Conservation (phyloP, 2,113 vertebrate genomes). For the Gadus macrocephalus region DNA sequence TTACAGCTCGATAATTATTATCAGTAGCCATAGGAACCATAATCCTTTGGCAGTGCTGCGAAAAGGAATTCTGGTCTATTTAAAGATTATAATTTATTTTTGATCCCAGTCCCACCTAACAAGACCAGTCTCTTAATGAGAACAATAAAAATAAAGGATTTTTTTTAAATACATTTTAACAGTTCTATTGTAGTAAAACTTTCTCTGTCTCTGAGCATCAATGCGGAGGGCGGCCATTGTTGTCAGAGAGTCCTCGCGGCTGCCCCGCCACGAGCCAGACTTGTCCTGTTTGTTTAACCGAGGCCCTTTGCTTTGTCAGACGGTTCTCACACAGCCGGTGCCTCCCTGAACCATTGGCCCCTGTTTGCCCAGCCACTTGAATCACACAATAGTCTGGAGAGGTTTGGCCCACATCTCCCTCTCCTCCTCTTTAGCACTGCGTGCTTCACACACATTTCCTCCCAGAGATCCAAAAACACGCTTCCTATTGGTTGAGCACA, state of each 20-base stretch:
- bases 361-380: slow-evolving; percentile 57
- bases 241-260: background rate
- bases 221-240: background rate
- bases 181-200: background rate
- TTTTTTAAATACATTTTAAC: too few relatives aligned
- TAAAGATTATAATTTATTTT: slow-evolving; percentile 54
- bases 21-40: slow-evolving; percentile 47
- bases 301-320: slow-evolving; percentile 35
- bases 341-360: slow-evolving; percentile 36
- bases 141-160: too few relatives aligned
- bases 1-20: slow-evolving; percentile 57
- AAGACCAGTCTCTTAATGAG: too few relatives aligned
- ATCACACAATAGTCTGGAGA: slow-evolving; percentile 42
- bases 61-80: slow-evolving; percentile 51
- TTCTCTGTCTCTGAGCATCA: background rate
- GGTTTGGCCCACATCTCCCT: slow-evolving; percentile 14
- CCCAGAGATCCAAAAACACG: too few relatives aligned
- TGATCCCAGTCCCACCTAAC: too few relatives aligned
- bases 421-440: slow-evolving; percentile 12
- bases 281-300: slow-evolving; percentile 48
- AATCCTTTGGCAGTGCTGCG: slow-evolving; percentile 47
- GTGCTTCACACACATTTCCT: too few relatives aligned
- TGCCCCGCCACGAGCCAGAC: slow-evolving; percentile 11
- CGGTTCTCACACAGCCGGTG: slow-evolving; percentile 36
- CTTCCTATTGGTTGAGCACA: too few relatives aligned